A percentile compares a stretch with the other conserved stretches of the same genome.
Evolutionary conservation across 2,888 invertebrate genomes (phyloP).

Genomic region (Gerosis bhagava): DNA sequence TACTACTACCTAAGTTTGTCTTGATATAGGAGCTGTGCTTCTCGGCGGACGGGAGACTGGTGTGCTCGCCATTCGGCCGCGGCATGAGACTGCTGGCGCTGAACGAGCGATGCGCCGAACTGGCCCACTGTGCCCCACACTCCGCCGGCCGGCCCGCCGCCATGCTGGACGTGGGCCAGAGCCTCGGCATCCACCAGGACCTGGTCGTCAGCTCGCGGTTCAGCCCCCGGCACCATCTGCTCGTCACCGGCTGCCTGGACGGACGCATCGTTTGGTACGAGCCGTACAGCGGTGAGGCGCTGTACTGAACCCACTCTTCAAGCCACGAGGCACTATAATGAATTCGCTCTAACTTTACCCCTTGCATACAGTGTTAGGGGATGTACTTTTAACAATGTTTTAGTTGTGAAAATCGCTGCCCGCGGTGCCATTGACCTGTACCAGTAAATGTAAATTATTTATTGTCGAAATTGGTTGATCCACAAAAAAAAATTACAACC

Average conservation of each 20-base stretch:
- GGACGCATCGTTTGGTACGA: conserved; percentile 96
- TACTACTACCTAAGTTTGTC: too few relatives aligned
- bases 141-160: conserved; percentile 38
- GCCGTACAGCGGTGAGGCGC: conserved; percentile 80
- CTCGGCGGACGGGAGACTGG: conserved; percentile 93
- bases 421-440: too few relatives aligned
- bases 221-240: conserved; percentile 91
- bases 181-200: conserved; percentile 85
- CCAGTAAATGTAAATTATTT: too few relatives aligned
- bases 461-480: too few relatives aligned
- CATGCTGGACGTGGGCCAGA: conserved; percentile 84
- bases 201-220: conserved; percentile 95
- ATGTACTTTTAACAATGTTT: too few relatives aligned
- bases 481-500: too few relatives aligned
- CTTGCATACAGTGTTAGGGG: too few relatives aligned
- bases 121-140: conserved; percentile 84
- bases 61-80: conserved; percentile 94
- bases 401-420: too few relatives aligned
- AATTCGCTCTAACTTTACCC: too few relatives aligned
- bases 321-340: too few relatives aligned
- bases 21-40: conserved; percentile 95
- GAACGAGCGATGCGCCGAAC: conserved; percentile 88
- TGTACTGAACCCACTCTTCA: too few relatives aligned
- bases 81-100: conserved; percentile 94
- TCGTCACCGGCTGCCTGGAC: conserved; percentile 95